Base-by-base conservation (phyloP, 2,113 vertebrate genomes). In the Boulengeromyrus knoepffleri region DNA sequence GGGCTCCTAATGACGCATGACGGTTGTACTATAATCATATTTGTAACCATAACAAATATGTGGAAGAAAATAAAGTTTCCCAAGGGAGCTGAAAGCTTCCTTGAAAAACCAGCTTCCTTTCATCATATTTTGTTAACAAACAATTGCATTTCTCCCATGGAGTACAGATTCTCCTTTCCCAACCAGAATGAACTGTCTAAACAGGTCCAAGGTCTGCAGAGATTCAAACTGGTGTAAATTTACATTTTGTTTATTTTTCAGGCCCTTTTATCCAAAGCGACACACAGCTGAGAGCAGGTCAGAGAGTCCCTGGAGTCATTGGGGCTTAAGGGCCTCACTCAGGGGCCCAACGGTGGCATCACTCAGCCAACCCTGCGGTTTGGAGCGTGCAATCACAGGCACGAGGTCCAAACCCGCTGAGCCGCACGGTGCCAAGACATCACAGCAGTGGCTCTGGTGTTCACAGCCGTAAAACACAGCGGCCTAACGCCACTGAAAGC, bases 71-170 rank as follows among this genome's bases (percentile, higher is more conserved):
- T 94, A 94, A 93, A 92, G 88, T 92, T 90, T 92, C 90, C 92
- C 89, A 91, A 62, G 93, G 90, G 90, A 92, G 92, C 93, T 91
- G 80, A 89, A 39, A 89, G n/a, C 90, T 89, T 58, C 85, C 91
- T 66, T 91, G 91, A 93, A 94, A 93, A 90, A 90, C 47, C 91
- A 93, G 92, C 93, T 93, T 91, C 92, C 91, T 94, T 94, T 95
- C 93, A 94, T 95, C 92, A 94, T 89, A 15, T 91, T 94, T 92
- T 89, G 66, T 92, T 95, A 93, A 93, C 92, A 95, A 95, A 95
- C 92, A 94, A 92, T 90, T 87, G 90, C 89, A 36, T 80, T 94
- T 96, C 95, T 96, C 94, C 94, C 94, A 95, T 94, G 95, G 93
- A 95, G 93, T 92, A 90, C 88, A 93, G 53, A 66, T 91, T 87